Evolutionary conservation across 2,888 invertebrate species (phyloP).

Genomic region (Mellilla xanthometata): DNA sequence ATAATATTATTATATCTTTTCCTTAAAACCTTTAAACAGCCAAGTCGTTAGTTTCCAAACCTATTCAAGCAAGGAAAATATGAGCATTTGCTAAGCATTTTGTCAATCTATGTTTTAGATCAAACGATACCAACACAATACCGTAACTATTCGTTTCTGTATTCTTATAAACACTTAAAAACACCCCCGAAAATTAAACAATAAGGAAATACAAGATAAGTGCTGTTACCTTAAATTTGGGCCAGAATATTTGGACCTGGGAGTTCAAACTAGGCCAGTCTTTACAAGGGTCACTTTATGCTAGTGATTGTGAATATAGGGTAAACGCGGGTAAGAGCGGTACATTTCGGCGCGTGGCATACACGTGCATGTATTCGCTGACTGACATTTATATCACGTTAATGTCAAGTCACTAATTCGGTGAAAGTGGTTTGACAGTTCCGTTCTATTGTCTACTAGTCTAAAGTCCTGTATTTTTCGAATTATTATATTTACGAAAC

Average conservation of each 20-base stretch:
- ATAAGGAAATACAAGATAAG: constrained; percentile 57
- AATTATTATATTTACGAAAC: too few species aligned
- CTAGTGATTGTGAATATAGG: constrained; percentile 32
- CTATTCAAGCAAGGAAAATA: too few species aligned
- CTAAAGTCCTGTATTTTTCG: too few species aligned
- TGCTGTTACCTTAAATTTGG: constrained; percentile 43
- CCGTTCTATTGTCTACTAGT: constrained; percentile 15
- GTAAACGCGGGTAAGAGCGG: constrained; percentile 48
- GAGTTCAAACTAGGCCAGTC: too few species aligned
- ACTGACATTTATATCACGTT: constrained; percentile 62
- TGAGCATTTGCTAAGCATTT: too few species aligned
- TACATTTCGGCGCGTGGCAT: constrained; percentile 57
- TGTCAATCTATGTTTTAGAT: constrained; percentile 3
- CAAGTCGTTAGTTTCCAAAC: too few species aligned
- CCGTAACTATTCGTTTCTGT: constrained; percentile 34
- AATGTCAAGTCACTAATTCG: constrained; percentile 68
- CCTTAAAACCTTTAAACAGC: too few species aligned
- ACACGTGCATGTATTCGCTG: constrained; percentile 53
- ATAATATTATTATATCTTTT: too few species aligned
- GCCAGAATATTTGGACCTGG: constrained; percentile 7
- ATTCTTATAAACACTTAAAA: constrained; percentile 50
- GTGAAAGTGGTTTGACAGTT: constrained; percentile 55
- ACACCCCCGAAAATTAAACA: constrained; percentile 56
- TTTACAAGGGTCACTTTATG: constrained; percentile 12
- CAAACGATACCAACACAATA: constrained; percentile 14